Base-by-base conservation (phyloP, 2,113 vertebrate genomes). In the Tiliqua scincoides region DNA sequence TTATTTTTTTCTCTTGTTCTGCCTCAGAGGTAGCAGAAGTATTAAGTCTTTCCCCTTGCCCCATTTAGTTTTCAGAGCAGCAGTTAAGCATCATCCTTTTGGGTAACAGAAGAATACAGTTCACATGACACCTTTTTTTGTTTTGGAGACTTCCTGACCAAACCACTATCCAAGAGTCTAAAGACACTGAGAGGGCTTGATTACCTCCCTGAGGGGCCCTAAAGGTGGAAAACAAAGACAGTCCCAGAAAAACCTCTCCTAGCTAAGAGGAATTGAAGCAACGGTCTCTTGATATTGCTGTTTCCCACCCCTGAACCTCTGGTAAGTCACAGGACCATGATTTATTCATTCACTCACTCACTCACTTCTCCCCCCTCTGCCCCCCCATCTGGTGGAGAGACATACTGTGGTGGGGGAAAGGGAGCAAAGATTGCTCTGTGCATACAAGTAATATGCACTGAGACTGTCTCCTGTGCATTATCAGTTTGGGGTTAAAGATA, bases 271-370 rank as follows among this genome's bases (percentile, higher is more conserved):
- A 68, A 90, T 86, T 75, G 84, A 82, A 86, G 88, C 89, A 84
- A 87, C 90, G 77, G 52, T 70, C 85, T 70, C 83, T 71, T 78
- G 65, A 48, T 68, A 79, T 57, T 76, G 61, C 81, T 76, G 9
- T 78, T 79, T 68, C 57, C 40, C 37, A 70, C 87, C 85, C 21
- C 84, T 84, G 72, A 88, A 82, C 90, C 85, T 87, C 85, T 91
- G 94, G 95, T 95, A 94, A 93, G 95, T 93, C 84, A 80, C 61
- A 20, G 68, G 68, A 83, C 48, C 78, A 76, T 90, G 82, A 74
- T 95, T 93, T 90, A 93, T 94, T 43, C 18, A 71, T 79, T 65
- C 35, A 37, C 27, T 70, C 70, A 35, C 30, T 92, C 75, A 67
- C 81, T 57, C 30, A 1, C 65, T 88, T 79, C 77, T 32, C 74